A percentile compares a stretch with the other conserved stretches of the same genome.
Evolutionary conservation across 2,888 invertebrate genomes (phyloP).

Genomic region (Acanthosoma haemorrhoidale): DNA sequence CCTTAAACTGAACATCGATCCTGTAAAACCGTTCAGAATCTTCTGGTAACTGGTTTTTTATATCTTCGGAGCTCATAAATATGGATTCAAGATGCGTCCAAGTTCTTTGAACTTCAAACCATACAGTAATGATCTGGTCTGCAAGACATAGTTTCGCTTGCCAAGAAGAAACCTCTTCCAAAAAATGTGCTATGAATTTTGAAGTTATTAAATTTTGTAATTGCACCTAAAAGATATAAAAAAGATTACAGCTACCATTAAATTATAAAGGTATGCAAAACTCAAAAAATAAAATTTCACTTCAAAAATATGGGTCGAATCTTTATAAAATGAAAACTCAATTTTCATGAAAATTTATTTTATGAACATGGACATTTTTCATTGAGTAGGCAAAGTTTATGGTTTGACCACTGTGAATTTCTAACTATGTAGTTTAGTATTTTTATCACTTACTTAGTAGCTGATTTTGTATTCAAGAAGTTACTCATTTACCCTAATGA

Average conservation of each 20-base stretch:
- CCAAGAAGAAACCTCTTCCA: slow-evolving; percentile 91
- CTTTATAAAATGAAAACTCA: no score
- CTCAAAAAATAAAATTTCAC: no score
- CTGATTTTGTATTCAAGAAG: no score
- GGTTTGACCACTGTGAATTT: no score
- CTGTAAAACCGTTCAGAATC: slow-evolving; percentile 89
- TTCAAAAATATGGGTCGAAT: no score
- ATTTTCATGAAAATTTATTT: no score
- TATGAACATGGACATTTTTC: no score
- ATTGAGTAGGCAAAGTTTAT: no score
- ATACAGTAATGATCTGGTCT: slow-evolving; percentile 85
- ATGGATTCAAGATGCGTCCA: slow-evolving; percentile 97
- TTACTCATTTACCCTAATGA: no score
- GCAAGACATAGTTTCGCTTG: slow-evolving; percentile 86
- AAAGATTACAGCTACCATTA: background rate
- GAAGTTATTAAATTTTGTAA: slow-evolving; percentile 94
- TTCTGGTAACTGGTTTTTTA: slow-evolving; percentile 85
- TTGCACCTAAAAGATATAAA: slow-evolving; percentile 65
- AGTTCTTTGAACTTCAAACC: slow-evolving; percentile 95
- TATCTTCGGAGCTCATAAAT: slow-evolving; percentile 96
- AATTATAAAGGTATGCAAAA: background rate
- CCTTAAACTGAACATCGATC: slow-evolving; percentile 86
- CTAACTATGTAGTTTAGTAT: no score
- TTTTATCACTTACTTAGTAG: no score
- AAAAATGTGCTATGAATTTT: slow-evolving; percentile 92